Conservation (phyloP, 2,888 invertebrate genomes). For the Tenodera sinensis region DNA sequence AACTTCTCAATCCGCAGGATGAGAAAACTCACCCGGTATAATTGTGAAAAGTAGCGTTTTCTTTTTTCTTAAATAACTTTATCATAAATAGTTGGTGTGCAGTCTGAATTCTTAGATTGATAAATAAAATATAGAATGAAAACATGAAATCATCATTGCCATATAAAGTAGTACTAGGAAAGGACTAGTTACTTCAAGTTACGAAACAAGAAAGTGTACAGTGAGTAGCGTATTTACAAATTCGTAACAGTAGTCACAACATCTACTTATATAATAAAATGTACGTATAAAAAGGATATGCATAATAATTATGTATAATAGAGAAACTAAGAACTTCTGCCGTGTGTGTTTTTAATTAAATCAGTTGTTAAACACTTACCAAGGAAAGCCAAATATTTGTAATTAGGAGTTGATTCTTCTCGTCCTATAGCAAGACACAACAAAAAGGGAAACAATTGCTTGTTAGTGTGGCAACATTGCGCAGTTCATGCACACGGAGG, state of each 20-base stretch:
- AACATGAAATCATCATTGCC: background rate
- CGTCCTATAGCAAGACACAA: conserved; percentile 74
- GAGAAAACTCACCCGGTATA: too few species aligned
- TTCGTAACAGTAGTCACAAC: background rate
- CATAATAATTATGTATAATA: background rate
- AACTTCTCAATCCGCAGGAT: too few species aligned
- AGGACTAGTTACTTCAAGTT: background rate
- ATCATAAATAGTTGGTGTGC: too few species aligned
- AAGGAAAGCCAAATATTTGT: conserved; percentile 93
- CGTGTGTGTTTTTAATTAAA: conserved; percentile 34
- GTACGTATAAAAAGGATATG: background rate
- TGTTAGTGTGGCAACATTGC: conserved; percentile 29
- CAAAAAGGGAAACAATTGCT: conserved; percentile 64
- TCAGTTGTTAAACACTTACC: conserved; percentile 61
- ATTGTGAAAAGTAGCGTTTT: too few species aligned
- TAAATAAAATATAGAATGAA: background rate
- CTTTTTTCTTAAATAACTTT: too few species aligned
- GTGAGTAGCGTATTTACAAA: background rate
- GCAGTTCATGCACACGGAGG: conserved; percentile 23
- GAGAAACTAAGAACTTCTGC: conserved; percentile 27
- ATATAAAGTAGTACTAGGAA: background rate
- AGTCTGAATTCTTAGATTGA: too few species aligned
- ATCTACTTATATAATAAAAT: conserved; percentile 2
- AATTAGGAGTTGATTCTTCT: conserved; percentile 93
- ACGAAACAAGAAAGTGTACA: background rate